phyloP scores from a whole-genome alignment of 2,113 vertebrate species.

The Diadophis punctatus region DNA sequence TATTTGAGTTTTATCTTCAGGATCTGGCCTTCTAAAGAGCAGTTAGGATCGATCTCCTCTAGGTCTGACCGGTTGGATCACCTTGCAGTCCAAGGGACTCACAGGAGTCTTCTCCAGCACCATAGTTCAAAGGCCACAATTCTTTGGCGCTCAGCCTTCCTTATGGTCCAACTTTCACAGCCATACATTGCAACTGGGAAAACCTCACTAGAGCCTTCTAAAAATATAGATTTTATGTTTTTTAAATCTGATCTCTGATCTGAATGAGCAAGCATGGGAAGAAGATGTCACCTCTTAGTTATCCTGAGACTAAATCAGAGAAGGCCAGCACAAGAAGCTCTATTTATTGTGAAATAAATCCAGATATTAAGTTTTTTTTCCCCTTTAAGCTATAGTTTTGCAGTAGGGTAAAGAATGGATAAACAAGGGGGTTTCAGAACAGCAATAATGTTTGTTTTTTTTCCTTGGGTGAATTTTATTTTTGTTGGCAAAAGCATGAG shows the following conservation, averaged over 20 bases:
- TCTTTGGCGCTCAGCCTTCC: too few relatives aligned
- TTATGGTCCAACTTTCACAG: too few relatives aligned
- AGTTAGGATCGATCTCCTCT: too few relatives aligned
- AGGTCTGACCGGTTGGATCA: too few relatives aligned
- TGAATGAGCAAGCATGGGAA: background rate
- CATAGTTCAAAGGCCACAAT: too few relatives aligned
- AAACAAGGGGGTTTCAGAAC: background rate
- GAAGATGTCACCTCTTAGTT: background rate
- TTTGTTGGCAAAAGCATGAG: conserved; percentile 44
- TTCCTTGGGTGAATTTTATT: conserved; percentile 23
- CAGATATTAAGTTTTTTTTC: background rate
- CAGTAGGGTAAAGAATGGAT: conserved; percentile 17
- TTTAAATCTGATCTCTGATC: background rate
- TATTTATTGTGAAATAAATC: background rate
- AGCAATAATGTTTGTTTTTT: conserved; percentile 22
- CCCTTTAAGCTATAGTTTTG: conserved; percentile 36
- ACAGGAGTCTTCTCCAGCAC: too few relatives aligned
- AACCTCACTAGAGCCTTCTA: background rate
- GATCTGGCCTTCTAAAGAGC: too few relatives aligned
- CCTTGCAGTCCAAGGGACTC: too few relatives aligned
- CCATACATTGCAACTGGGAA: too few relatives aligned
- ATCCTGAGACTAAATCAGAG: background rate
- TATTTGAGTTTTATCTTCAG: too few relatives aligned
- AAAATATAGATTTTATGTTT: background rate
- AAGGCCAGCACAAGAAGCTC: background rate